Base-by-base conservation (phyloP, 2,888 invertebrate genomes). In the Eupithecia inturbata region DNA sequence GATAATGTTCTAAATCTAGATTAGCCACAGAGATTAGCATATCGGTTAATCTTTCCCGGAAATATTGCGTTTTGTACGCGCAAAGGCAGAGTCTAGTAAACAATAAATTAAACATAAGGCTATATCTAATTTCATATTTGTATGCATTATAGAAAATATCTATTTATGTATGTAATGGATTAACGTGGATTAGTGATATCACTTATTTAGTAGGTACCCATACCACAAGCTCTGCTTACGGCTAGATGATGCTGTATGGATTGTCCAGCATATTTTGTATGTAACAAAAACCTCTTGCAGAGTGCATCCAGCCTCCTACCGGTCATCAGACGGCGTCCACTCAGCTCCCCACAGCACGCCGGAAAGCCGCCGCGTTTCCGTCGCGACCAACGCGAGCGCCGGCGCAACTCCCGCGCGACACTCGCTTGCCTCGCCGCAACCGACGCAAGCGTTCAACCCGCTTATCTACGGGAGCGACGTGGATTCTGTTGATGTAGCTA, bases 401-500 rank as follows among this genome's bases (percentile, higher is more conserved):
- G 90, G 89, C 0, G 86, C 88, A 82, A 88, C 90, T 70, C 91
- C 92, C 75, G 90, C 88, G 70, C 94, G 95, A 31, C 92, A 94
- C 82, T 91, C 93, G 57, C 88, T 94, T 16, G 90, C 93, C 49
- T 91, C 94, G 72, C 93, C 95, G 19, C 88, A 87, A 71, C 82
- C 81, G 71, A 75, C 95, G 12, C 95, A 95, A 83, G 95, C 95
- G 9, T 95, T 96, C 81, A 99, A 98, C 93, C 98, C 98, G 0
- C 97, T 99, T 85, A 98, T 99, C 81, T 98, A 97, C 87, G 98
- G 98, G 62, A 97, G 97, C 85, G 98, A 99, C 89, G 98, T 99
- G 0, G 99, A 99, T 90, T 99, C 99, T 0, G 99, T 99, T 0
- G 99, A 99, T 91, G 97, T 99, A 28, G 99, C 99, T 12, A 99